These are phyloP conservation scores for Andrena cerasifolii DNA, from an alignment of 1,140 invertebrate species.

Conservation along the genomic window DNA sequence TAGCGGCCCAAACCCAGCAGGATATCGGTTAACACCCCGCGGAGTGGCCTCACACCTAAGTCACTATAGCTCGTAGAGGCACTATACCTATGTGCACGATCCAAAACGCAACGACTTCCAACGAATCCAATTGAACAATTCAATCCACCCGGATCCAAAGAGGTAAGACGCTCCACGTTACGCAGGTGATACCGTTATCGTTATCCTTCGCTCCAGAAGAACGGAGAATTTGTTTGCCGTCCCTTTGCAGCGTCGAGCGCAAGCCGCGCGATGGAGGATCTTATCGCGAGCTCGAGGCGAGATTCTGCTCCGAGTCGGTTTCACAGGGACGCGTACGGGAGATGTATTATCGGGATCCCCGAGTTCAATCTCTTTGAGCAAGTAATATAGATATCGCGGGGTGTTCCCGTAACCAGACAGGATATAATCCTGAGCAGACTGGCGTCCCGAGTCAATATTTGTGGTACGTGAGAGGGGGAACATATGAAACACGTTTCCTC, in stretches of 20 bases:
- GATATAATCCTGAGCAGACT: slow-evolving; percentile 53
- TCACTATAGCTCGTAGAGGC: too few relatives aligned
- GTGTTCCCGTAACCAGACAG: slow-evolving; percentile 50
- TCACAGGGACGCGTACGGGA: neutral
- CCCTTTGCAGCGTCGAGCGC: too few relatives aligned
- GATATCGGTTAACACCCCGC: too few relatives aligned
- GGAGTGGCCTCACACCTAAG: too few relatives aligned
- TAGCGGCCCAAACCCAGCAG: too few relatives aligned
- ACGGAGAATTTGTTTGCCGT: neutral
- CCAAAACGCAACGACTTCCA: too few relatives aligned
- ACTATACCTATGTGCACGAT: too few relatives aligned
- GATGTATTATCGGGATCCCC: slow-evolving; percentile 23
- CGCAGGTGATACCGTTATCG: too few relatives aligned
- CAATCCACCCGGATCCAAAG: too few relatives aligned
- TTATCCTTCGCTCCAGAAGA: neutral
- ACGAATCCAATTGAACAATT: too few relatives aligned
- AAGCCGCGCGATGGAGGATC: neutral
- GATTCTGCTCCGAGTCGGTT: neutral
- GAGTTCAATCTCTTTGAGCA: slow-evolving; percentile 43
- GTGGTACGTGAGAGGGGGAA: slow-evolving; percentile 29
- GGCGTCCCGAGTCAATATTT: slow-evolving; percentile 63
- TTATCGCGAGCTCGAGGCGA: slow-evolving; percentile 1
- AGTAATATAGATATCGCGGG: slow-evolving; percentile 24
- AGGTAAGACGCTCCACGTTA: too few relatives aligned
- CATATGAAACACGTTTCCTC: slow-evolving; percentile 41